Conservation (phyloP, 2,888 invertebrate genomes). For the Tridacna gigas region DNA sequence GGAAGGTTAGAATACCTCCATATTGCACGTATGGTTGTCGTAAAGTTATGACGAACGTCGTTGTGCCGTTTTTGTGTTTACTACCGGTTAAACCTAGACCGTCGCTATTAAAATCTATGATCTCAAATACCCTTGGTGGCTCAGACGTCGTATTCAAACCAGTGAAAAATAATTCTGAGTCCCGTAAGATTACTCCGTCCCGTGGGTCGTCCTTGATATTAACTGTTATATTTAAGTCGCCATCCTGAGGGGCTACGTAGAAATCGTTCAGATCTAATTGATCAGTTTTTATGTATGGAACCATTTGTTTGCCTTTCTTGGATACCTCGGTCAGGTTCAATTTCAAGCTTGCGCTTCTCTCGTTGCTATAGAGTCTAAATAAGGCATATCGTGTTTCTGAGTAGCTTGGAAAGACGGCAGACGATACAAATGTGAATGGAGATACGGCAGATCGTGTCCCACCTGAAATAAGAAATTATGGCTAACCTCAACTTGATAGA, state of each 20-base stretch:
- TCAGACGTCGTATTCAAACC: conserved; percentile 54
- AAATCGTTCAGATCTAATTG: conserved; percentile 33
- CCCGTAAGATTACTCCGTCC: conserved; percentile 36
- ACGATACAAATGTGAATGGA: conserved; percentile 18
- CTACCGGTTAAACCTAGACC: conserved; percentile 31
- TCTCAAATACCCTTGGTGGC: conserved; percentile 56
- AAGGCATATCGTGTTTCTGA: conserved; percentile 30
- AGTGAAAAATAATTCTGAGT: conserved; percentile 57
- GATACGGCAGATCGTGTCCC: conserved; percentile 3
- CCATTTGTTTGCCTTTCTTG: conserved; percentile 28
- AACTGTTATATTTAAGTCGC: conserved; percentile 48
- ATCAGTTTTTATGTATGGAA: conserved; percentile 27
- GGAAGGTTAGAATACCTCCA: conserved; percentile 58
- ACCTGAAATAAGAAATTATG: conserved; percentile 17
- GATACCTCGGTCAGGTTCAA: conserved; percentile 40
- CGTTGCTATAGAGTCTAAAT: conserved; percentile 48
- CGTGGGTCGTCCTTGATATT: conserved; percentile 37
- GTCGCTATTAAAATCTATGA: conserved; percentile 43
- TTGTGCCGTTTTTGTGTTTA: conserved; percentile 3
- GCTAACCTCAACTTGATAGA: too few species aligned
- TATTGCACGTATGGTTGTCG: conserved; percentile 52
- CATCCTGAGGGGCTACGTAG: conserved; percentile 33
- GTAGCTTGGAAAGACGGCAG: conserved; percentile 11
- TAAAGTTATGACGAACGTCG: conserved; percentile 50
- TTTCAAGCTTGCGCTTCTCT: conserved; percentile 39